Base-by-base conservation (phyloP, 2,888 invertebrate genomes). In the Acanthosepion pharaonis region DNA sequence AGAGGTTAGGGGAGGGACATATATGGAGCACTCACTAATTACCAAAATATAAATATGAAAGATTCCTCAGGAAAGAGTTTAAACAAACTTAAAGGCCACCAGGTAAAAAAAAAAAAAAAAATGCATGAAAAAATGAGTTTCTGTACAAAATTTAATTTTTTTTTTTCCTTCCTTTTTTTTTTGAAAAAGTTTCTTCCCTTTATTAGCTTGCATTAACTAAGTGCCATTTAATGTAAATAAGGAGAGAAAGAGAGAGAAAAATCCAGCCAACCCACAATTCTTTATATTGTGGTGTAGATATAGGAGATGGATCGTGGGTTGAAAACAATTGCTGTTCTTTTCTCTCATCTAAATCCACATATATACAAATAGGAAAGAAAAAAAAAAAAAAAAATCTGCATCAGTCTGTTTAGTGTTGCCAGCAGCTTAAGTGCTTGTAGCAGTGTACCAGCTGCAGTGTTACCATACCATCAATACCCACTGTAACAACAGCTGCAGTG, bases 261-360 rank as follows among this genome's bases (percentile, higher is more conserved):
- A n/a, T 78, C n/a, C 78, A 78, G 33, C 78, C 33, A 78, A 78
- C 78, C 78, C 78, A 78, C 78, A 78, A 8, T 15, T n/a, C n/a
- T 78, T 78, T 11, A 33, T 78, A 78, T 33, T 78, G n/a, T 78
- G 78, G 78, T 78, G n/a, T 78, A 18, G 78, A n/a, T n/a, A n/a
- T 20, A 59, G 25, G 8, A 93, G 93, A 55, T 93, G 42, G n/a
- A 93, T 51, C 53, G 93, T 51, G 93, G 93, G 49, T 93, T 49
- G 51, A 93, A 48, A 49, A 93, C 93, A 93, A 51, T 93, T 53
- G 93, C 93, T 93, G 93, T 15, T 51, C 28, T 6, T 78, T 78
- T 78, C n/a, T 78, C n/a, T n/a, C 78, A 78, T 78, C 78, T 20
- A n/a, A 33, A 78, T 28, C n/a, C n/a, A 28, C 78, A 78, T 9